Percentiles rank a stretch among this genome's conserved stretches.
Evolutionary conservation across 2,113 vertebrate genomes (phyloP).

Genomic region (Perca fluviatilis): DNA sequence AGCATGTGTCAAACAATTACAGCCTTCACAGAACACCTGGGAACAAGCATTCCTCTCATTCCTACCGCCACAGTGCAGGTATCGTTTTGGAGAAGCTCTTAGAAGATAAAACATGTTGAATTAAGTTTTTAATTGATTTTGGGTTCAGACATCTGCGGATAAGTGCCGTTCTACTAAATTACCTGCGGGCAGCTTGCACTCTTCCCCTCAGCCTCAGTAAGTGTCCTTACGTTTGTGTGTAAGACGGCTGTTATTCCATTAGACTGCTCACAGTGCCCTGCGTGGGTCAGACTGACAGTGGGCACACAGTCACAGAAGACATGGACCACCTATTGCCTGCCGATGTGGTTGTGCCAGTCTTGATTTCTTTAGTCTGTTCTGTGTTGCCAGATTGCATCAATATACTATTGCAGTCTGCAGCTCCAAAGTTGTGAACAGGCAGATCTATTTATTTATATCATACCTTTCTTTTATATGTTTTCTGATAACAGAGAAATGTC

Average conservation of each 20-base stretch:
- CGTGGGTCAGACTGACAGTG: conserved; percentile 32
- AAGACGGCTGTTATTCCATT: conserved; percentile 41
- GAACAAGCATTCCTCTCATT: conserved; percentile 24
- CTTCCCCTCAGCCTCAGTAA: conserved; percentile 22
- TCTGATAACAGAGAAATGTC: not conserved
- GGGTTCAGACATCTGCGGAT: conserved; percentile 49
- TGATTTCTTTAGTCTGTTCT: not conserved
- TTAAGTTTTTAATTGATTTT: conserved; percentile 68
- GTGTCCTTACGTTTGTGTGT: conserved; percentile 47
- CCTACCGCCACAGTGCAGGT: conserved; percentile 1
- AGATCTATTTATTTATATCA: not conserved
- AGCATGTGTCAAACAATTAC: conserved; percentile 65
- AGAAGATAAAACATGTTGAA: conserved; percentile 46
- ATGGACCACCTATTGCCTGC: not conserved
- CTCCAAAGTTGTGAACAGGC: not conserved
- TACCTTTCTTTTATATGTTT: not conserved
- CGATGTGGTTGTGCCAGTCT: conserved; percentile 6
- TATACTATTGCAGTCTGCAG: not conserved
- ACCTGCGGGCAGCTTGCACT: conserved; percentile 34
- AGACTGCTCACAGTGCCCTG: conserved; percentile 22
- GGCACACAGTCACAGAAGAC: not conserved
- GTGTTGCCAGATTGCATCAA: not conserved
- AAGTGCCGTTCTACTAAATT: conserved; percentile 52
- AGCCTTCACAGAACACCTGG: conserved; percentile 48
- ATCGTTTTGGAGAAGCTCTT: conserved; percentile 25